A percentile compares a stretch with the other conserved stretches of the same genome.
These are phyloP conservation scores for Luscinia megarhynchos DNA, from an alignment of 2,797 vertebrate genomes.

Conservation along the genomic window DNA sequence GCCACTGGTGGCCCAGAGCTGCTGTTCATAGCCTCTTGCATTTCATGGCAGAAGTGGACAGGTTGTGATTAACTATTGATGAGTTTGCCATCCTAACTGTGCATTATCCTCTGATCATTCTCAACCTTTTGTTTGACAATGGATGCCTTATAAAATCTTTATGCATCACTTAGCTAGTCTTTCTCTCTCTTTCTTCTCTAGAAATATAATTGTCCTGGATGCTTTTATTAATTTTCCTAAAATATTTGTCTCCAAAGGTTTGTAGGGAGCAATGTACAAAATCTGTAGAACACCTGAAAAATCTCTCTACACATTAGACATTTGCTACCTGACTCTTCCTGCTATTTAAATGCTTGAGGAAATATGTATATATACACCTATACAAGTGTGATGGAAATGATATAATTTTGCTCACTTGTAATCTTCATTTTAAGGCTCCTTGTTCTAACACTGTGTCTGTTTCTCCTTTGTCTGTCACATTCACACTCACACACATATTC, in stretches of 20 bases:
- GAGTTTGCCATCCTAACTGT: slow-evolving; percentile 61
- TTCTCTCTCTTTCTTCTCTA: slow-evolving; percentile 46
- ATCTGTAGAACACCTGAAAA: slow-evolving; percentile 38
- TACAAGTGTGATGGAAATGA: neutral
- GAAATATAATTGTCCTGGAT: slow-evolving; percentile 69
- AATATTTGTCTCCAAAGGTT: slow-evolving; percentile 47
- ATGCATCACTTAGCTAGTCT: slow-evolving; percentile 77
- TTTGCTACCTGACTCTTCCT: slow-evolving; percentile 23
- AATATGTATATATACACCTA: neutral
- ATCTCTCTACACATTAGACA: neutral
- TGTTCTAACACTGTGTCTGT: neutral
- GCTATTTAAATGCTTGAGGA: neutral
- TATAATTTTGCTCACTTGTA: slow-evolving; percentile 49
- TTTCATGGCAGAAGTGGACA: slow-evolving; percentile 53
- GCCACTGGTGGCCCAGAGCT: neutral
- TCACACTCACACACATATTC: neutral
- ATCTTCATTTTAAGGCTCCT: neutral
- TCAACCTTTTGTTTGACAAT: slow-evolving; percentile 73
- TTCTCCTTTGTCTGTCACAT: neutral
- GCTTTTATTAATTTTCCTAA: slow-evolving; percentile 58
- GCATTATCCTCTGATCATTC: slow-evolving; percentile 65
- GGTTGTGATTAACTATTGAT: slow-evolving; percentile 68
- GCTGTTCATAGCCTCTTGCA: slow-evolving; percentile 14
- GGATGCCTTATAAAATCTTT: slow-evolving; percentile 85
- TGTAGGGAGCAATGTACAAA: neutral